Base-by-base conservation (phyloP, 2,888 invertebrate genomes). In the Pristionchus entomophagus region DNA sequence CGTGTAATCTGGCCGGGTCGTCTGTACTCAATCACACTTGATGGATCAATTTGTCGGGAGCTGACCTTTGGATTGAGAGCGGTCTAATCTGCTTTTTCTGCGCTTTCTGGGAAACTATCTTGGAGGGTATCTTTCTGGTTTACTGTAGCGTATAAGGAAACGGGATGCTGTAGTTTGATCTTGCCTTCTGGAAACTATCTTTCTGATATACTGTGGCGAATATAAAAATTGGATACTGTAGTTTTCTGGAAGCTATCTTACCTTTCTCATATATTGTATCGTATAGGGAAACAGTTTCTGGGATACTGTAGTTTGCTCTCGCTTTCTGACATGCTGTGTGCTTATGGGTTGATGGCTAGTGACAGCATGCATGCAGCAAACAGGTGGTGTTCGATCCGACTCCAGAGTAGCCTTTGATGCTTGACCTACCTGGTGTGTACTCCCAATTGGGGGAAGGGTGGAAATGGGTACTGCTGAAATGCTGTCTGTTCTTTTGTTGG, bases 1-100 rank as follows among this genome's bases (percentile, higher is more conserved):
- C 22, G 38, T 73, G 73, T 73, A 73, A 73, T 73, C 73, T 73
- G n/a, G 41, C 38, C 22, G 73, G 32, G 32, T n/a, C n/a, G n/a
- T n/a, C 73, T 73, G 73, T 32, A 73, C 73, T 73, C 73, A 73
- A 73, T 73, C 73, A 73, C 73, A 73, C 73, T 41, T 73, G 73
- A 73, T 73, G 41, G 38, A 73, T 73, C 41, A 29, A 73, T 5
- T 17, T 41, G 41, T 32, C 73, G 41, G n/a, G 22, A 38, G n/a
- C 73, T 73, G 73, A 73, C 73, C 73, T 73, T 45, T 73, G 41
- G 38, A 38, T 73, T 41, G 22, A 8, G 10, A 8, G 10, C 45
- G 45, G 45, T 73, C 41, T 73, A 73, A 73, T 73, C 73, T 73
- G 41, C 73, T 73, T 73, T 73, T 73, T 73, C 65, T 22, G 38